phyloP scores from a whole-genome alignment of 2,797 vertebrate genomes.

The Acomys russatus region DNA sequence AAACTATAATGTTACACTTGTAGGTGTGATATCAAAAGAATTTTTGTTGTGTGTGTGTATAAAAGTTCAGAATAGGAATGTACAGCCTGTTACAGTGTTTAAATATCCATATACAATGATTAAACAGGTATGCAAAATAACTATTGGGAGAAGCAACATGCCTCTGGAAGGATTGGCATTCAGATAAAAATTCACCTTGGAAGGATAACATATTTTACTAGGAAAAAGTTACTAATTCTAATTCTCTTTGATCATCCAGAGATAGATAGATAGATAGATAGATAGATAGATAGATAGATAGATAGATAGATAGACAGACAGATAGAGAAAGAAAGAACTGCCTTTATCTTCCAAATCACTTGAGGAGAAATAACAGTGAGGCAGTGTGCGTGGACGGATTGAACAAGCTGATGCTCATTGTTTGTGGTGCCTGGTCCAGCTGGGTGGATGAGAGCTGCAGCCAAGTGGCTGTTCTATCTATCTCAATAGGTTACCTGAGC shows the following conservation, averaged over 20 bases:
- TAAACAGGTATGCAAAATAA: neutral
- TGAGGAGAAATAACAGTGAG: constrained; percentile 17
- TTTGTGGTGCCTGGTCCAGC: neutral
- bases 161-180: constrained; percentile 20
- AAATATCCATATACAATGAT: neutral
- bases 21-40: neutral
- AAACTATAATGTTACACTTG: neutral
- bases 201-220: constrained; percentile 30
- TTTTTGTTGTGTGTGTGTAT: neutral
- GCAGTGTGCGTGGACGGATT: neutral
- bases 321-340: neutral
- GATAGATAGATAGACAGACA: neutral
- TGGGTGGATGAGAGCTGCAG: neutral
- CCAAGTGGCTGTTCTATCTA: neutral
- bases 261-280: neutral
- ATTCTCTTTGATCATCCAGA: constrained; percentile 57
- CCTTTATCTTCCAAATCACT: constrained; percentile 25
- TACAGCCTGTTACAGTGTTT: neutral
- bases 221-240: constrained; percentile 57
- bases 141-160: neutral
- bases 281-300: neutral
- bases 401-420: constrained; percentile 3
- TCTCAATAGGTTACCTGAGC: constrained; percentile 42
- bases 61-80: neutral
- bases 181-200: constrained; percentile 1